Evolutionary conservation across 2,113 vertebrate genomes (phyloP).

Genomic region (Halichoerus grypus): DNA sequence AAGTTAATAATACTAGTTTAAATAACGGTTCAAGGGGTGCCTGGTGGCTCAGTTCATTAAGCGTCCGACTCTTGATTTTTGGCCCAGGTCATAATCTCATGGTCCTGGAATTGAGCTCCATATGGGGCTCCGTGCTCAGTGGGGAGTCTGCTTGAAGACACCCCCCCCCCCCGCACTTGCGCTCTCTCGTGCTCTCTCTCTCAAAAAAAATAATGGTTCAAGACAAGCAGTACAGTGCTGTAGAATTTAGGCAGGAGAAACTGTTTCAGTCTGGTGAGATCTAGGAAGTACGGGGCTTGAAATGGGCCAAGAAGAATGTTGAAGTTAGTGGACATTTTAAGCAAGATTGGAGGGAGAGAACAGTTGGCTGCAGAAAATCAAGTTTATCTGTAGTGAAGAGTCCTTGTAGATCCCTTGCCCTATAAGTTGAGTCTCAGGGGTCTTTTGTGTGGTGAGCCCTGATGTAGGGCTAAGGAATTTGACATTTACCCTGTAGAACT

Average conservation of each 20-base stretch:
- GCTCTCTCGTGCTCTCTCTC: not conserved
- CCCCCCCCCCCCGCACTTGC: not conserved
- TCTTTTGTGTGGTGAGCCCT: conserved; percentile 15
- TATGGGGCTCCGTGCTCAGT: not conserved
- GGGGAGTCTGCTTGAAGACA: not conserved
- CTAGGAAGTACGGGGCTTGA: not conserved
- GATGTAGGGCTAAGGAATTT: conserved; percentile 26
- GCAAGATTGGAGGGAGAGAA: not conserved
- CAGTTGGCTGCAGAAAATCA: not conserved
- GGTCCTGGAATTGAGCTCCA: not conserved
- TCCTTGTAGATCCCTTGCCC: not conserved
- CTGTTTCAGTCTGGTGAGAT: not conserved
- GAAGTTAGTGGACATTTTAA: conserved; percentile 34
- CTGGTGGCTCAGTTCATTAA: not conserved
- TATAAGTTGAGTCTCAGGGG: not conserved
- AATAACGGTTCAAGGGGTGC: not conserved
- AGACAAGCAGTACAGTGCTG: not conserved
- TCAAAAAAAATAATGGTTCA: not conserved
- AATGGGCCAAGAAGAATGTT: not conserved
- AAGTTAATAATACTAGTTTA: not conserved
- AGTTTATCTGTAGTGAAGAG: conserved; percentile 18
- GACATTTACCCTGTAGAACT: not conserved
- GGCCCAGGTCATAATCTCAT: not conserved
- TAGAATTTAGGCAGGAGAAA: conserved; percentile 10
- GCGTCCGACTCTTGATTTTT: not conserved